phyloP scores from a whole-genome alignment of 2,888 invertebrate genomes.

The Xanthorhoe designata region DNA sequence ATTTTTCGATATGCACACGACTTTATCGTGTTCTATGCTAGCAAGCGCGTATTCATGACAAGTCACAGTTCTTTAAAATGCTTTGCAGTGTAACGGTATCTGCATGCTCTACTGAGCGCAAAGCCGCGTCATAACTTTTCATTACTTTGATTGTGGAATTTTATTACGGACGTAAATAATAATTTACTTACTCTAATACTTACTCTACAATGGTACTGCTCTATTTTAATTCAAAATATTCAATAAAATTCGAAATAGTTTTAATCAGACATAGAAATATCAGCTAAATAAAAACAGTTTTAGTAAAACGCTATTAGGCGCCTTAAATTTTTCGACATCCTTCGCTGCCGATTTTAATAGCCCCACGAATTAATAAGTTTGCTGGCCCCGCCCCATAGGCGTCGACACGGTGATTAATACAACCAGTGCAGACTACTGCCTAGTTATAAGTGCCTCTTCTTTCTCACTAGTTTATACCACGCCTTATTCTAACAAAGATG shows the following conservation, averaged over 20 bases:
- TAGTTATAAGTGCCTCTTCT: conserved; percentile 61
- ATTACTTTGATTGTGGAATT: conserved; percentile 1
- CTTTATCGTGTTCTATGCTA: background rate
- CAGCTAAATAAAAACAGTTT: background rate
- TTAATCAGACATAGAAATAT: conserved; percentile 4
- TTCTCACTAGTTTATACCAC: conserved; percentile 63
- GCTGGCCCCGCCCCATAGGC: conserved; percentile 79
- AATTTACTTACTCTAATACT: conserved; percentile 6
- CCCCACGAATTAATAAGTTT: conserved; percentile 79
- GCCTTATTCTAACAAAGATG: conserved; percentile 52
- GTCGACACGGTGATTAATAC: conserved; percentile 81
- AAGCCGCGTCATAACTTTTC: conserved; percentile 9
- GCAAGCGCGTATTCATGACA: background rate
- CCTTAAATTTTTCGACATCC: conserved; percentile 57
- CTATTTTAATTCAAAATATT: background rate
- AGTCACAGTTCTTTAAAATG: background rate
- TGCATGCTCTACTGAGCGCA: background rate
- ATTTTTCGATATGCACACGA: conserved; percentile 16
- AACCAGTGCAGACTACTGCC: conserved; percentile 72
- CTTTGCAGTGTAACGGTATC: conserved; percentile 2
- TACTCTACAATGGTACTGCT: conserved; percentile 5
- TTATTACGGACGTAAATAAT: conserved; percentile 4
- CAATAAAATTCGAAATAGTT: conserved; percentile 6
- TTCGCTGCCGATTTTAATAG: conserved; percentile 73
- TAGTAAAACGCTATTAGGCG: conserved; percentile 10